phyloP scores from a whole-genome alignment of 2,888 invertebrate genomes.

The Heliconius cydno region DNA sequence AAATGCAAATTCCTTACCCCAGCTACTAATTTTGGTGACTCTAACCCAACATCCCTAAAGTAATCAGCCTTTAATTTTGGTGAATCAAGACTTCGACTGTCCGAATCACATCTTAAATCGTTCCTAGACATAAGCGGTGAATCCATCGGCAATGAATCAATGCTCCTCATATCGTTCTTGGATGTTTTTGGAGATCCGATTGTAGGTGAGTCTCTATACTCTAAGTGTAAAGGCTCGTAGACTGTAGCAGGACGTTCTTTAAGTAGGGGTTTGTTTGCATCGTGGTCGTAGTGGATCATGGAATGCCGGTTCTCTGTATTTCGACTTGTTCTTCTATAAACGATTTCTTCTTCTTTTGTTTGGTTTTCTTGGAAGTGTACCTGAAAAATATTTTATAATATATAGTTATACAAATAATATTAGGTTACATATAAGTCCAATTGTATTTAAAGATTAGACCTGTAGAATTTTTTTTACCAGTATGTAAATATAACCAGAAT shows the following conservation, averaged over 20 bases:
- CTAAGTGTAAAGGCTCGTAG: conserved; percentile 76
- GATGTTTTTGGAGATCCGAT: conserved; percentile 75
- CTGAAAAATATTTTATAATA: conserved; percentile 52
- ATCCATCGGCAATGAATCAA: conserved; percentile 77
- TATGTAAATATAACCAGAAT: no score
- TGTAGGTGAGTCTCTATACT: conserved; percentile 73
- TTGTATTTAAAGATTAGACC: no score
- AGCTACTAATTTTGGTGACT: conserved; percentile 73
- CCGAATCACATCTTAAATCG: conserved; percentile 73
- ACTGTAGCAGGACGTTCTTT: conserved; percentile 77
- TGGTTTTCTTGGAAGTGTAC: conserved; percentile 77
- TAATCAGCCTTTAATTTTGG: conserved; percentile 75
- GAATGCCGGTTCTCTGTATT: conserved; percentile 77
- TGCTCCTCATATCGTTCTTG: conserved; percentile 70
- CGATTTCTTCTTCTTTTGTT: conserved; percentile 67
- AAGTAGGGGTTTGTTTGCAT: conserved; percentile 69
- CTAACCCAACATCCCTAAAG: conserved; percentile 70
- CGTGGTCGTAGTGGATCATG: conserved; percentile 81
- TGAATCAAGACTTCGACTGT: conserved; percentile 73
- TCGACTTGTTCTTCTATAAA: conserved; percentile 72
- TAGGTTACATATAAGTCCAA: background rate
- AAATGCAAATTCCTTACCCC: conserved; percentile 74
- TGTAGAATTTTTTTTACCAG: no score
- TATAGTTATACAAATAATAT: background rate
- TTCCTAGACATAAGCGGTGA: conserved; percentile 74